A percentile compares a stretch with the other conserved stretches of the same genome.
These are phyloP conservation scores for Microctenopoma steveboyesi DNA, from an alignment of 2,797 vertebrate genomes.

Conservation along the genomic window DNA sequence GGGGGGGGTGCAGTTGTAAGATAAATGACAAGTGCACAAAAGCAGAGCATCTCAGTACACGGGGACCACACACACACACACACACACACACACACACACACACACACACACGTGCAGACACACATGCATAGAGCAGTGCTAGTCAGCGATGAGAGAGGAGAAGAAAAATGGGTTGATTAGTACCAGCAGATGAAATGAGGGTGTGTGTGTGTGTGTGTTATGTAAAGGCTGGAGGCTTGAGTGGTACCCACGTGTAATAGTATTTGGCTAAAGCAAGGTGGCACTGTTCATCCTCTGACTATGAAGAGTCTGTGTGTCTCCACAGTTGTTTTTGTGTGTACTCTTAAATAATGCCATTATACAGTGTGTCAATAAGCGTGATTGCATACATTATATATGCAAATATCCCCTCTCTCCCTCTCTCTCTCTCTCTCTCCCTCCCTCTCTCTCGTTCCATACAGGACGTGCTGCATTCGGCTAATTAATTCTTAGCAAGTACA, in stretches of 20 bases:
- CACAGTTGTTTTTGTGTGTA: slow-evolving; percentile 14
- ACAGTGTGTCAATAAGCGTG: slow-evolving; percentile 5
- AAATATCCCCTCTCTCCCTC: background rate
- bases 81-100: slow-evolving; percentile 27
- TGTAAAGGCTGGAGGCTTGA: slow-evolving; percentile 41
- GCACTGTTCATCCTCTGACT: slow-evolving; percentile 74
- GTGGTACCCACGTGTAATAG: slow-evolving; percentile 47
- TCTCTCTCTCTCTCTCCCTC: background rate
- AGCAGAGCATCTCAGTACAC: slow-evolving; percentile 72
- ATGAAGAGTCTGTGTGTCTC: slow-evolving; percentile 6
- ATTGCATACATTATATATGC: background rate
- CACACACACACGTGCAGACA: slow-evolving; percentile 32
- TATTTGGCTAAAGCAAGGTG: slow-evolving; percentile 69
- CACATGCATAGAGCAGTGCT: slow-evolving; percentile 14
- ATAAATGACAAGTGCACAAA: slow-evolving; percentile 74
- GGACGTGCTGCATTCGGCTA: slow-evolving; percentile 37
- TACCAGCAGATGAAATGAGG: slow-evolving; percentile 54
- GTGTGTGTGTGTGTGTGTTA: slow-evolving; percentile 51
- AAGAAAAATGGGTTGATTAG: slow-evolving; percentile 79
- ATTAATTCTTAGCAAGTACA: slow-evolving; percentile 54
- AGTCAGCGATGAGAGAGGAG: slow-evolving; percentile 55
- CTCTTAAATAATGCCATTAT: slow-evolving; percentile 22
- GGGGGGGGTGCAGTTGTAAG: slow-evolving; percentile 45
- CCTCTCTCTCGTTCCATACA: slow-evolving; percentile 11
- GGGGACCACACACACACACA: slow-evolving; percentile 35